phyloP scores from a whole-genome alignment of 2,113 vertebrate genomes.

The Clarias macrocephalus region DNA sequence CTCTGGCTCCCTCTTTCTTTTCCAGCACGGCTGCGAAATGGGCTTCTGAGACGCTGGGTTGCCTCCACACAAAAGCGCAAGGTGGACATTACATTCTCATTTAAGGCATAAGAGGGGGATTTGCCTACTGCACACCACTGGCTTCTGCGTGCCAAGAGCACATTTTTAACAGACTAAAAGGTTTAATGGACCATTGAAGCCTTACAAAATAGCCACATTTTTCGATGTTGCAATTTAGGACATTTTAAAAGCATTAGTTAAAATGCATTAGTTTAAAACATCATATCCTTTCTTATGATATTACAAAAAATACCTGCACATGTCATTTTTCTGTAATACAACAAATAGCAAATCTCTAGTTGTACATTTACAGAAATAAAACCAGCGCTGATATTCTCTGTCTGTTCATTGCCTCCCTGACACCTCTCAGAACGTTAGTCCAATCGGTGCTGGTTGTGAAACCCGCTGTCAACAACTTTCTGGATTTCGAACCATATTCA shows the following conservation, averaged over 20 bases:
- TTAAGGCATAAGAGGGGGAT: slow-evolving; percentile 54
- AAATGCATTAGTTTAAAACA: background rate
- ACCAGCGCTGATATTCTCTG: slow-evolving; percentile 18
- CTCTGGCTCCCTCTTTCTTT: slow-evolving; percentile 40
- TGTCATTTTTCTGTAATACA: background rate
- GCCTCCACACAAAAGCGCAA: slow-evolving; percentile 67
- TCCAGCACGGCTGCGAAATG: slow-evolving; percentile 60
- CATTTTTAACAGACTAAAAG: slow-evolving; percentile 28
- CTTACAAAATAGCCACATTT: background rate
- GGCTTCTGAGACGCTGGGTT: slow-evolving; percentile 67
- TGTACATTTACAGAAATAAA: slow-evolving; percentile 20
- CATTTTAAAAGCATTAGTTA: background rate
- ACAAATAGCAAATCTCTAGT: background rate
- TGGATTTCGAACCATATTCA: slow-evolving; percentile 43
- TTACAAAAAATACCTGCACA: too few species aligned
- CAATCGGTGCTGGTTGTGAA: slow-evolving; percentile 38
- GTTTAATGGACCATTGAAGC: slow-evolving; percentile 8
- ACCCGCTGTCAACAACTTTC: slow-evolving; percentile 42
- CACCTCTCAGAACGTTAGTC: slow-evolving; percentile 38
- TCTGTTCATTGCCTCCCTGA: slow-evolving; percentile 16
- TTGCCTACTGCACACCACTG: slow-evolving; percentile 26
- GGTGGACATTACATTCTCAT: slow-evolving; percentile 72
- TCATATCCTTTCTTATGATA: background rate
- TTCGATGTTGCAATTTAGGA: background rate
- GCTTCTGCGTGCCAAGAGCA: slow-evolving; percentile 57